These are phyloP conservation scores for Anolis carolinensis DNA, from an alignment of 2,113 vertebrate genomes.

Conservation along the genomic window DNA sequence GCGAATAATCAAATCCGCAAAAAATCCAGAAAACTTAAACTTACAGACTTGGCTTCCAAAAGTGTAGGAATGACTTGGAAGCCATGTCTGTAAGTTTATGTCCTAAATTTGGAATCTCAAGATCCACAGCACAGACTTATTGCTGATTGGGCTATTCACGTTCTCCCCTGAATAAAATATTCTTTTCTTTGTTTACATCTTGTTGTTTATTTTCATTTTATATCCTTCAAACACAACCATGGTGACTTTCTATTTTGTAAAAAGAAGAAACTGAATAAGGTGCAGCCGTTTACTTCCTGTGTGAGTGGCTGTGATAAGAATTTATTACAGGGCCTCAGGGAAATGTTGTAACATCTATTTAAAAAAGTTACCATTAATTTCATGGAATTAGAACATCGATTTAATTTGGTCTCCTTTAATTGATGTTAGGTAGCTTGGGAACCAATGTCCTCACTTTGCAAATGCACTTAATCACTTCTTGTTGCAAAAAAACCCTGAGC, in stretches of 20 bases:
- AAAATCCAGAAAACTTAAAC: too few relatives aligned
- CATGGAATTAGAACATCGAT: conserved; percentile 75
- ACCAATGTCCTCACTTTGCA: conserved; percentile 71
- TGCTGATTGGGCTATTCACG: background rate
- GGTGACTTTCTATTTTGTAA: conserved; percentile 1
- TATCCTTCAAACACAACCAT: background rate
- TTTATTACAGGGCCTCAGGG: conserved; percentile 73
- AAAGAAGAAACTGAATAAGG: conserved; percentile 37
- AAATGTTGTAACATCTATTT: conserved; percentile 73
- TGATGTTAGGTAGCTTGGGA: conserved; percentile 75
- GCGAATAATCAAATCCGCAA: too few relatives aligned
- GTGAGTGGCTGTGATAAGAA: conserved; percentile 65
- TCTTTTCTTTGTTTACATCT: background rate
- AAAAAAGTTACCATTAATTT: conserved; percentile 75
- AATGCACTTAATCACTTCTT: conserved; percentile 72
- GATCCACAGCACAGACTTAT: background rate
- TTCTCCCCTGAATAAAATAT: background rate
- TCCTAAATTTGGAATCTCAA: too few relatives aligned
- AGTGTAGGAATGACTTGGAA: background rate
- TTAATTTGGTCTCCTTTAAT: conserved; percentile 74
- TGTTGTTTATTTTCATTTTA: background rate
- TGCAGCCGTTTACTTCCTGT: conserved; percentile 62
- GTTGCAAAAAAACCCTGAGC: conserved; percentile 47
- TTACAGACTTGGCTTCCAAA: too few relatives aligned
- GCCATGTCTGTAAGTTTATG: background rate